Evolutionary conservation across 2,888 invertebrate species (phyloP).

Genomic region (Sussaba pulchella): DNA sequence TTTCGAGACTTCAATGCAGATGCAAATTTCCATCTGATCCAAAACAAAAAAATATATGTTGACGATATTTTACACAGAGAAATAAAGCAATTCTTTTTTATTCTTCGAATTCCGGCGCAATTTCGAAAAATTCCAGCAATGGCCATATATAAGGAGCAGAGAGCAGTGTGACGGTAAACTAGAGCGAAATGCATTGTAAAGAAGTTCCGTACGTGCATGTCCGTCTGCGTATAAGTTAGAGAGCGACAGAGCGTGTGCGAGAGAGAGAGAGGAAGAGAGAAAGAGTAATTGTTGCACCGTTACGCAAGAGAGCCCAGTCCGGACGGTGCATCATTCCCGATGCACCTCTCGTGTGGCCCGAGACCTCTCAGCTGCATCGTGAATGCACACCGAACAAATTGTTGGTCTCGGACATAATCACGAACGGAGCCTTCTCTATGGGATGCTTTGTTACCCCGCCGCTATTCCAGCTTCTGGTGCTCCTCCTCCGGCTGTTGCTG

Average conservation of each 20-base stretch:
- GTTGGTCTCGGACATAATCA: slow-evolving; percentile 51
- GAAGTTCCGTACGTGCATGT: too few species aligned
- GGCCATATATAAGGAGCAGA: slow-evolving; percentile 17
- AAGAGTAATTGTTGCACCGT: slow-evolving; percentile 38
- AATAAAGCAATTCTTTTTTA: too few species aligned
- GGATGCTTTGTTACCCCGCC: slow-evolving; percentile 17
- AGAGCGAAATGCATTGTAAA: slow-evolving; percentile 34
- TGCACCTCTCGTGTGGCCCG: slow-evolving; percentile 18
- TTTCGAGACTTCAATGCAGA: too few species aligned
- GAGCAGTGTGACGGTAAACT: background rate
- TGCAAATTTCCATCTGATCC: too few species aligned
- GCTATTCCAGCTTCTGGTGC: background rate
- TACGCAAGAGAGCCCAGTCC: slow-evolving; percentile 45
- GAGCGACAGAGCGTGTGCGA: too few species aligned
- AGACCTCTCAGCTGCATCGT: slow-evolving; percentile 15
- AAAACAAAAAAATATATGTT: too few species aligned
- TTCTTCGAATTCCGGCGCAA: too few species aligned
- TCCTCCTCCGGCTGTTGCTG: background rate
- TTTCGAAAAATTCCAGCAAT: too few species aligned
- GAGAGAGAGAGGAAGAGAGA: slow-evolving; percentile 1
- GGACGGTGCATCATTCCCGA: slow-evolving; percentile 31
- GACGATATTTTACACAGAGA: too few species aligned
- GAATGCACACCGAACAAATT: slow-evolving; percentile 50
- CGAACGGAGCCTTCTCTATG: slow-evolving; percentile 11
- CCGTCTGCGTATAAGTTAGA: too few species aligned